phyloP scores from a whole-genome alignment of 2,113 vertebrate species.

The Pteropus alecto region DNA sequence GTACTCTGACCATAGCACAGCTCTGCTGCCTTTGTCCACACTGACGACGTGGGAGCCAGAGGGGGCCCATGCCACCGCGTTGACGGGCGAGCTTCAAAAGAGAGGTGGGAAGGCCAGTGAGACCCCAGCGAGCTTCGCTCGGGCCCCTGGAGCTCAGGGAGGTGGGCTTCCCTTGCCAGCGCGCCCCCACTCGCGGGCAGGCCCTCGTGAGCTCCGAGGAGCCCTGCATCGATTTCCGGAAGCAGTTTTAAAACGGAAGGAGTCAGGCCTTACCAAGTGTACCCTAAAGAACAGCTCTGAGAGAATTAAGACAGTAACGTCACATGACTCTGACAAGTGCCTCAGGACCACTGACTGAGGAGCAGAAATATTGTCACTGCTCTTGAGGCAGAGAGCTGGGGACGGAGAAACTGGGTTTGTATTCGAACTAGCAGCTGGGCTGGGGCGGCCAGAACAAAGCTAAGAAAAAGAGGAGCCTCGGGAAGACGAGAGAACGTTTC shows the following conservation, averaged over 20 bases:
- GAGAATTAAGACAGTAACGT: no score
- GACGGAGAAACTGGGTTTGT: neutral
- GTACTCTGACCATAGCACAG: conserved; percentile 95
- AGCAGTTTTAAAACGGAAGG: neutral
- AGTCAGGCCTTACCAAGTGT: no score
- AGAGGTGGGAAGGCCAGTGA: conserved; percentile 21
- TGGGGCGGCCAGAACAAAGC: neutral
- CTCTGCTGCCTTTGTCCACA: conserved; percentile 95
- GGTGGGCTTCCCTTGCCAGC: neutral
- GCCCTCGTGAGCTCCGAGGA: neutral
- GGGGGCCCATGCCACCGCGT: conserved; percentile 95
- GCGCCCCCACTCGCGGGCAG: neutral
- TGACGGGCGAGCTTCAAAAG: conserved; percentile 90
- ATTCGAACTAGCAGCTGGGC: neutral
- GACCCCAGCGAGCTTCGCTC: accelerated
- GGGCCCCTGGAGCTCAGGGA: neutral
- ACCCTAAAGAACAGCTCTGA: neutral
- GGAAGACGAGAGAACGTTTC: neutral
- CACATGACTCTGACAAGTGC: neutral
- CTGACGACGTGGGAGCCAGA: conserved; percentile 91
- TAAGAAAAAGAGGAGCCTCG: neutral
- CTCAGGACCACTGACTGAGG: neutral
- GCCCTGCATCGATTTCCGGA: accelerated
- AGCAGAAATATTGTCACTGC: neutral
- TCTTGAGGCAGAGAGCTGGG: neutral